These are phyloP conservation scores for Gymnocephalus cernua DNA, from an alignment of 2,113 vertebrate species.

Conservation along the genomic window DNA sequence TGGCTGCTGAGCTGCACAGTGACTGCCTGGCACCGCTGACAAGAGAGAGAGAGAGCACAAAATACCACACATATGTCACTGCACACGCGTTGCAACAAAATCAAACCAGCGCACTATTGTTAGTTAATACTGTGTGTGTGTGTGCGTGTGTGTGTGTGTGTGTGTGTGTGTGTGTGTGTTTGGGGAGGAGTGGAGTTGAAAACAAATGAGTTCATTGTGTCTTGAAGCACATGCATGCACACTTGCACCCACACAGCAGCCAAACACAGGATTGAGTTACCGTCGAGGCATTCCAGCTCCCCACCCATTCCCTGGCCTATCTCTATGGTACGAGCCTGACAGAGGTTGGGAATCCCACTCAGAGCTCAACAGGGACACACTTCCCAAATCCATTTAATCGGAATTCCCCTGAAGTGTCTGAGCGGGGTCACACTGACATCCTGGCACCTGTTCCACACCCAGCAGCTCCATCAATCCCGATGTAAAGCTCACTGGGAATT, in stretches of 20 bases:
- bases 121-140: constrained; percentile 44
- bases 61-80: constrained; percentile 66
- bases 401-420: constrained; percentile 53
- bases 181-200: constrained; percentile 41
- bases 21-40: constrained; percentile 51
- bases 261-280: constrained; percentile 74
- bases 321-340: constrained; percentile 24
- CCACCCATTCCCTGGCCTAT: constrained; percentile 55
- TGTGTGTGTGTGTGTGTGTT: constrained; percentile 38
- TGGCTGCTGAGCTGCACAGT: constrained; percentile 52
- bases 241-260: constrained; percentile 73
- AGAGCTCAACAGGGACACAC: constrained; percentile 25
- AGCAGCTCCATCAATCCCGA: constrained; percentile 32
- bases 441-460: constrained; percentile 71
- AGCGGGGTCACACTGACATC: constrained; percentile 22
- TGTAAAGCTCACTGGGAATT: constrained; percentile 49
- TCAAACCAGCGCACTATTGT: constrained; percentile 31
- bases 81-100: constrained; percentile 34
- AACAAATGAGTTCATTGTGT: constrained; percentile 77
- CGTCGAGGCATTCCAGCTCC: constrained; percentile 60
- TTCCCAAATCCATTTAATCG: constrained; percentile 45
- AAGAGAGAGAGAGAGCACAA: constrained; percentile 47
- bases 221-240: constrained; percentile 71
- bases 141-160: constrained; percentile 17
- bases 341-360: constrained; percentile 45